phyloP scores from a whole-genome alignment of 2,113 vertebrate species.

The Rhinoderma darwinii region DNA sequence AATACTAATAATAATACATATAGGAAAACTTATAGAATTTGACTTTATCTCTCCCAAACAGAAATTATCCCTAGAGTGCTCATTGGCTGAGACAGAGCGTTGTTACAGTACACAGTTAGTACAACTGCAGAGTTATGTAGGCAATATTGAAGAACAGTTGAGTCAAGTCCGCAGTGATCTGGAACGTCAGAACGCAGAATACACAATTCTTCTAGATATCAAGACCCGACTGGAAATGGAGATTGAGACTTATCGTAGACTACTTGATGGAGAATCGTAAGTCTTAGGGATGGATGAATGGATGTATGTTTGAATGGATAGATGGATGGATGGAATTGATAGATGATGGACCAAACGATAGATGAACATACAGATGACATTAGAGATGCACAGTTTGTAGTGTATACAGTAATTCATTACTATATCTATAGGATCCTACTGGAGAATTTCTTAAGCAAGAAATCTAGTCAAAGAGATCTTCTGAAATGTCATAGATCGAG shows the following conservation, averaged over 20 bases:
- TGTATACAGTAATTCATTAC: too few relatives aligned
- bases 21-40: neutral
- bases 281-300: neutral
- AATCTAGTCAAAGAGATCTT: neutral
- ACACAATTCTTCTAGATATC: conserved; percentile 71
- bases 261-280: conserved; percentile 66
- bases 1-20: neutral
- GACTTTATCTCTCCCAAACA: conserved; percentile 55
- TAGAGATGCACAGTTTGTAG: neutral
- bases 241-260: conserved; percentile 71
- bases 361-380: too few relatives aligned
- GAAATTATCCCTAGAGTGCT: conserved; percentile 82
- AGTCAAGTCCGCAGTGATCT: conserved; percentile 71
- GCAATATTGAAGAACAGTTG: conserved; percentile 76
- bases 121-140: conserved; percentile 73
- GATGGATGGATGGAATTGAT: neutral
- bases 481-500: neutral
- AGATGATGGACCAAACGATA: too few relatives aligned
- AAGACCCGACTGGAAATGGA: conserved; percentile 72
- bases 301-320: neutral
- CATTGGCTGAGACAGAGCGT: conserved; percentile 75
- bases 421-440: neutral
- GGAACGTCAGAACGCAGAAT: conserved; percentile 75
- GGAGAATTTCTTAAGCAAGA: neutral
- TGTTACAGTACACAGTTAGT: conserved; percentile 73